Conservation (phyloP, 2,888 invertebrate genomes). For the Leptinotarsa tumamoca region DNA sequence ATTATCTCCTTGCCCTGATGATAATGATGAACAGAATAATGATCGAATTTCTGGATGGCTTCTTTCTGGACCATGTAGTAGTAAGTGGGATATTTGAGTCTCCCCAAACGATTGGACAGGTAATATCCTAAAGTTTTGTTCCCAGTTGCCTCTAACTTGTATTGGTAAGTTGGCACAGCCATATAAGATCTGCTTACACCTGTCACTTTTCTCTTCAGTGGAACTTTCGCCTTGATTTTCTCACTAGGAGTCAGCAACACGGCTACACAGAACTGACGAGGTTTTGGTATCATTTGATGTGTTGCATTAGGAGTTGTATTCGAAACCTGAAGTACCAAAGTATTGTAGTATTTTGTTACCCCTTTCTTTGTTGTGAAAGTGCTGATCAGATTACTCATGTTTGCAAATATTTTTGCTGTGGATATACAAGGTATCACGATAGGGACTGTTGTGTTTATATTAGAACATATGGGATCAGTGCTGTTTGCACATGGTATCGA, state of each 20-base stretch:
- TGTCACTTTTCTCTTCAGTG: constrained; percentile 17
- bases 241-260: constrained; percentile 31
- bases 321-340: constrained; percentile 6
- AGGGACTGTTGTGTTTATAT: constrained; percentile 7
- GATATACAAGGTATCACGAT: constrained; percentile 33
- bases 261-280: constrained; percentile 31
- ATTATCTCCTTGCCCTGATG: constrained; percentile 29
- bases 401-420: constrained; percentile 30
- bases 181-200: constrained; percentile 4
- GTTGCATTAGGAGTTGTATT: background rate
- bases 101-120: constrained; percentile 18
- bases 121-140: constrained; percentile 24
- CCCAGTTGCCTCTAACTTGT: constrained; percentile 20
- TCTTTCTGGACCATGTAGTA: constrained; percentile 24
- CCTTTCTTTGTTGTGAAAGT: constrained; percentile 6
- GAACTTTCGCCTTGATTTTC: constrained; percentile 2
- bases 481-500: constrained; percentile 25
- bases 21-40: constrained; percentile 32
- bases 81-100: constrained; percentile 19
- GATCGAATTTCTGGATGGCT: constrained; percentile 31
- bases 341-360: constrained; percentile 24
- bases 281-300: background rate
- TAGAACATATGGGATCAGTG: constrained; percentile 25
- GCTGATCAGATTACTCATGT: constrained; percentile 25
- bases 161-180: constrained; percentile 24